These are phyloP conservation scores for Diadegma fenestrale DNA, from an alignment of 2,888 invertebrate genomes.

Conservation along the genomic window DNA sequence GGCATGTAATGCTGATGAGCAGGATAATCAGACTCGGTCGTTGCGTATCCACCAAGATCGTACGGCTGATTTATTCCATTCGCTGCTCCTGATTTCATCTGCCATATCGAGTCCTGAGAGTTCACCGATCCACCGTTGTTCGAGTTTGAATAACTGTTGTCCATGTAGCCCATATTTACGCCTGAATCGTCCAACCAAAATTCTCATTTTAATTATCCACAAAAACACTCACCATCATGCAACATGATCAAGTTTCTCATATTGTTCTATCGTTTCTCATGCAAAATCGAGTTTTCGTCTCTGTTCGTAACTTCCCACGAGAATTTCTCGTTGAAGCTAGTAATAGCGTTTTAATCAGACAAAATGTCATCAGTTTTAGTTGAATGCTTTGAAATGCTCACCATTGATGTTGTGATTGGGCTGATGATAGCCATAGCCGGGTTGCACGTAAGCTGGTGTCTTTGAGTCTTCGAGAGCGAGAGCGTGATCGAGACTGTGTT, in stretches of 20 bases:
- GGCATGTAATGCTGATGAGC: conserved; percentile 92
- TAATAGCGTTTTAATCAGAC: neutral
- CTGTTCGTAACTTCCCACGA: too few relatives aligned
- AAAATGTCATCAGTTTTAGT: conserved; percentile 56
- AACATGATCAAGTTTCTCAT: too few relatives aligned
- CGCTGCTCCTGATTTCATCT: conserved; percentile 95
- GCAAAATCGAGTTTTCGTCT: too few relatives aligned
- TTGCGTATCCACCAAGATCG: conserved; percentile 94
- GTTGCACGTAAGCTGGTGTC: conserved; percentile 93
- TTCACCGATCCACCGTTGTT: conserved; percentile 98
- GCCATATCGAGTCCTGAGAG: conserved; percentile 97
- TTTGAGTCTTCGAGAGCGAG: conserved; percentile 94
- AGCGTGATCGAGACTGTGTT: conserved; percentile 94
- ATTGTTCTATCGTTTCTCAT: too few relatives aligned
- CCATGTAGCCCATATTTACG: conserved; percentile 95
- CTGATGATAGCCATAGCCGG: conserved; percentile 94
- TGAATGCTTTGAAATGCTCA: conserved; percentile 86
- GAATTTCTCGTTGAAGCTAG: too few relatives aligned
- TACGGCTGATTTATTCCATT: conserved; percentile 89
- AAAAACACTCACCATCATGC: too few relatives aligned
- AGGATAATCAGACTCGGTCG: conserved; percentile 92
- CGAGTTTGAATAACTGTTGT: conserved; percentile 96
- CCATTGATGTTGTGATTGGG: conserved; percentile 91
- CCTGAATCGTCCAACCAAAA: conserved; percentile 85
- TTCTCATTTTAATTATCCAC: conserved; percentile 2